phyloP scores from a whole-genome alignment of 2,888 invertebrate species.

The Autographa pulchrina region DNA sequence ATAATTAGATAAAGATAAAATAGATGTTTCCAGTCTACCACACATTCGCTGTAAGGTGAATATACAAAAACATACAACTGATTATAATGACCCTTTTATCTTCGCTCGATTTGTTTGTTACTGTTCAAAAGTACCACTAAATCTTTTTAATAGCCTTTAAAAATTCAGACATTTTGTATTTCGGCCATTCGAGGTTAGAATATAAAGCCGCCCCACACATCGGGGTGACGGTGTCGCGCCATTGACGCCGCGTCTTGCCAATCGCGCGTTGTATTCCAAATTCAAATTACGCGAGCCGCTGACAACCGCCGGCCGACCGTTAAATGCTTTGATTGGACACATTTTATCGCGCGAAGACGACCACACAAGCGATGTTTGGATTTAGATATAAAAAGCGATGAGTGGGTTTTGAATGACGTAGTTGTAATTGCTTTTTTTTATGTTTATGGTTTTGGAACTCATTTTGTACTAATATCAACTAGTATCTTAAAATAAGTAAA shows the following conservation, averaged over 20 bases:
- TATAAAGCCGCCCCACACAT: slow-evolving; percentile 65
- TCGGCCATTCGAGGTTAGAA: slow-evolving; percentile 46
- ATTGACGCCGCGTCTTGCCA: slow-evolving; percentile 59
- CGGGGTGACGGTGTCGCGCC: slow-evolving; percentile 49
- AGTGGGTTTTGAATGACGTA: background rate
- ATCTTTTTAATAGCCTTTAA: slow-evolving; percentile 60
- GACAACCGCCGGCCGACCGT: slow-evolving; percentile 59
- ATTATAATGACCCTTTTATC: slow-evolving; percentile 59
- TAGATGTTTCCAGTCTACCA: background rate
- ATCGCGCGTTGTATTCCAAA: slow-evolving; percentile 68
- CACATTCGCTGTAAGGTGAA: slow-evolving; percentile 17
- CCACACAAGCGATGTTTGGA: slow-evolving; percentile 58
- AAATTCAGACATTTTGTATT: slow-evolving; percentile 56
- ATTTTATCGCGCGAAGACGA: slow-evolving; percentile 61
- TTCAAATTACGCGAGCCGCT: slow-evolving; percentile 64
- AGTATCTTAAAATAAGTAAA: background rate
- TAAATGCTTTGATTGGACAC: slow-evolving; percentile 66
- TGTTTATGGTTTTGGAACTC: background rate
- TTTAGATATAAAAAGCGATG: slow-evolving; percentile 37
- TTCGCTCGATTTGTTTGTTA: slow-evolving; percentile 59
- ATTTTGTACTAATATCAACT: background rate
- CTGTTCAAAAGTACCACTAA: slow-evolving; percentile 54
- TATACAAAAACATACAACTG: slow-evolving; percentile 37
- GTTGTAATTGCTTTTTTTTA: background rate
- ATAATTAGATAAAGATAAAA: slow-evolving; percentile 4